These are phyloP conservation scores for Drosophila greeni DNA, from an alignment of 2,888 invertebrate species.

Conservation along the genomic window DNA sequence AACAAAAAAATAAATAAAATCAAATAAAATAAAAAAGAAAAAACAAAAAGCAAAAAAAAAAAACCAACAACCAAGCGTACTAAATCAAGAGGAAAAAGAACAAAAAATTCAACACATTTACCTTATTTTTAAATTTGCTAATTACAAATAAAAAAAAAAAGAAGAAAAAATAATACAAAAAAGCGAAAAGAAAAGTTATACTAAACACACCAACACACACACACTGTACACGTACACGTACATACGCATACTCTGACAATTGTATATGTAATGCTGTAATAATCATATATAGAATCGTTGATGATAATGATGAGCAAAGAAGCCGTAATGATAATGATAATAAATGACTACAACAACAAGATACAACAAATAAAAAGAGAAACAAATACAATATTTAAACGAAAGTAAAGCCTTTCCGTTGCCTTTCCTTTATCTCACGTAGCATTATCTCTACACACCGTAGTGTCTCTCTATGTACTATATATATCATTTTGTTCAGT, in stretches of 20 bases:
- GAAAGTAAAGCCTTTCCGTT: constrained; percentile 44
- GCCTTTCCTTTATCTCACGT: constrained; percentile 32
- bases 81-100: constrained; percentile 15
- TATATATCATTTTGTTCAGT: constrained; percentile 32
- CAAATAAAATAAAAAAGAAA: constrained; percentile 7
- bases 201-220: constrained; percentile 15
- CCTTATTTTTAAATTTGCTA: constrained; percentile 39
- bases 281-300: constrained; percentile 46
- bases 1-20: constrained; percentile 10
- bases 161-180: neutral
- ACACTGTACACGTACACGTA: constrained; percentile 21
- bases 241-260: constrained; percentile 39
- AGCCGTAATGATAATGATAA: constrained; percentile 42
- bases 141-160: constrained; percentile 16
- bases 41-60: neutral
- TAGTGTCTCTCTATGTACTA: neutral
- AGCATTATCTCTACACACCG: no score
- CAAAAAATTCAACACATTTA: constrained; percentile 32
- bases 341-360: constrained; percentile 43
- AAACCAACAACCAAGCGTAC: constrained; percentile 6
- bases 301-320: constrained; percentile 43
- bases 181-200: constrained; percentile 6
- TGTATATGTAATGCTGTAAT: constrained; percentile 46
- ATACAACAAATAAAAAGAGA: constrained; percentile 63
- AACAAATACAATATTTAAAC: constrained; percentile 58